A percentile compares a stretch with the other conserved stretches of the same genome.
Conservation (phyloP, 2,113 vertebrate genomes). For the Forbesichthys papilliferus region DNA sequence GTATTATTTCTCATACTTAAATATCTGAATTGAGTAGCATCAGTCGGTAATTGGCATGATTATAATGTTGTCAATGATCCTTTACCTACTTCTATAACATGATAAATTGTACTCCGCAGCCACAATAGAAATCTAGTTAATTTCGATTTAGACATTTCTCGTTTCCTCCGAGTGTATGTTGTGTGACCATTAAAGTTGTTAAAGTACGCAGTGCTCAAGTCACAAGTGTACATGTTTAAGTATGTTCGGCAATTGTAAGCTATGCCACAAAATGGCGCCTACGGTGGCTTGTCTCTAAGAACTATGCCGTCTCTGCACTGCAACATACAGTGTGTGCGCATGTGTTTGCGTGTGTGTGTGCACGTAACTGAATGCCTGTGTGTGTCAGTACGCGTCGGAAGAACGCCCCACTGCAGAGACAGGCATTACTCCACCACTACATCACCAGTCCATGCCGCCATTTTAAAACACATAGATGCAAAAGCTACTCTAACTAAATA, state of each 20-base stretch:
- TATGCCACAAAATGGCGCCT: slow-evolving; percentile 67
- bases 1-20: too few species aligned
- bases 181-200: too few species aligned
- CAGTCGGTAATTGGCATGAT: too few species aligned
- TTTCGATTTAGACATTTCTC: too few species aligned
- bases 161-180: too few species aligned
- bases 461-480: slow-evolving; percentile 57
- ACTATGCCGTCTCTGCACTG: slow-evolving; percentile 49
- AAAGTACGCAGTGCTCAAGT: slow-evolving; percentile 25
- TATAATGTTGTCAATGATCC: too few species aligned
- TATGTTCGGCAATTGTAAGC: slow-evolving; percentile 38
- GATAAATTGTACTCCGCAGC: too few species aligned
- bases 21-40: too few species aligned
- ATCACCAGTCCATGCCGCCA: slow-evolving; percentile 62
- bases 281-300: slow-evolving; percentile 48
- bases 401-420: slow-evolving; percentile 64
- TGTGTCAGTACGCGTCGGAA: slow-evolving; percentile 18
- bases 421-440: slow-evolving; percentile 62
- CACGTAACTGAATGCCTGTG: not conserved
- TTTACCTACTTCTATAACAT: too few species aligned
- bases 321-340: slow-evolving; percentile 49
- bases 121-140: too few species aligned
- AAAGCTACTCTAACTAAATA: not conserved
- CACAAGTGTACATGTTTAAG: slow-evolving; percentile 14
- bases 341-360: slow-evolving; percentile 14